These are phyloP conservation scores for Anguilla anguilla DNA, from an alignment of 2,797 vertebrate genomes.

Conservation along the genomic window DNA sequence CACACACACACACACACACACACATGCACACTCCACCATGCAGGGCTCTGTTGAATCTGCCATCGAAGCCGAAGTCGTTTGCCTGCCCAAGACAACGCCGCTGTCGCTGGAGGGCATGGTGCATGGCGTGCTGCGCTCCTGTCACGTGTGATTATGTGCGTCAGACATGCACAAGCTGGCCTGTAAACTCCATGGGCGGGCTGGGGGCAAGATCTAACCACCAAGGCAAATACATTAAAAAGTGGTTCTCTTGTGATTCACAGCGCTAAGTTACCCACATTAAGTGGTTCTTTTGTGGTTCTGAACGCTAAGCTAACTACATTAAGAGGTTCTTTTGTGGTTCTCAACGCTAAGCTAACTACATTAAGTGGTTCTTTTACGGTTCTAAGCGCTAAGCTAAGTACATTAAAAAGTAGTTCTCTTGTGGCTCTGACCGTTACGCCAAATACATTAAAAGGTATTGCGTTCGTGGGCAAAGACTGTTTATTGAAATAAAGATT, in stretches of 20 bases:
- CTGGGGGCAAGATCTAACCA: not conserved
- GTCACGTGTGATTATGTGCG: not conserved
- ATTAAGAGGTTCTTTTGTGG: no score
- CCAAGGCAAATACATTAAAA: not conserved
- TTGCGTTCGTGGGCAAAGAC: no score
- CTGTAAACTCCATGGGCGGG: not conserved
- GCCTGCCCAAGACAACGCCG: not conserved
- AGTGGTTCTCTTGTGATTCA: not conserved
- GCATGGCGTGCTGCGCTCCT: not conserved
- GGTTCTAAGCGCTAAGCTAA: no score
- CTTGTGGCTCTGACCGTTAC: no score
- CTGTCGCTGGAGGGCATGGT: not conserved
- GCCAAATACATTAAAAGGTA: no score
- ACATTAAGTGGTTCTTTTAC: no score
- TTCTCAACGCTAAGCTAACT: no score
- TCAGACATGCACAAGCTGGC: not conserved
- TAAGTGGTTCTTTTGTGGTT: no score
- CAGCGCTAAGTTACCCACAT: no score
- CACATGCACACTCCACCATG: not conserved
- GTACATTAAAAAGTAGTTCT: no score
- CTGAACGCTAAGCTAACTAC: no score
- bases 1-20: constrained; percentile 34
- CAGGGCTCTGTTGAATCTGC: not conserved
- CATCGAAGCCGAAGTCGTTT: not conserved
- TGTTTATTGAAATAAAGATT: no score